Base-by-base conservation (phyloP, 2,113 vertebrate species). In the Nannobrachium achirus region DNA sequence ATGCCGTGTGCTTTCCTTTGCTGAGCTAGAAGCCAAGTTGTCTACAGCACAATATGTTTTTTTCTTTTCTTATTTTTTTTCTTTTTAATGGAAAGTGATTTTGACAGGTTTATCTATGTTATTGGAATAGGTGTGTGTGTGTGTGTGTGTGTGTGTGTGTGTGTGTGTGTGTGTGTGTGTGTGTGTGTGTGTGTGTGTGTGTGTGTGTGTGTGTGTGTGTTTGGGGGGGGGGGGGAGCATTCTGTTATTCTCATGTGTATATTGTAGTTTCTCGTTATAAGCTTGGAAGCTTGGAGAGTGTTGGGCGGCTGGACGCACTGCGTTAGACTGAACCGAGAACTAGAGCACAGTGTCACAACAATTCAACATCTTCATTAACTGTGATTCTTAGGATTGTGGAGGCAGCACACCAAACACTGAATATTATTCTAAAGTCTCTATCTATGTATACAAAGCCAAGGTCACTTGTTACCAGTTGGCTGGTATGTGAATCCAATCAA, bases 281-380 rank as follows among this genome's bases (percentile, higher is more conserved):
- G 64, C 51, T 63, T 57, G 64, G 33, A 11, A 7, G 42, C 67
- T 67, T 62, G 10, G n/a, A n/a, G n/a, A n/a, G 25, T 60, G 42
- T n/a, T 63, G 66, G 53, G 45, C 45, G 70, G 56, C 51, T 45
- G 42, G 20, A n/a, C 20, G 1, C 71, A 25, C 15, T 39, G 61
- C 38, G 53, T 14, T 48, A 73, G n/a, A 66, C 66, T 6, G 63
- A 63, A 55, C 64, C 46, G 40, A 75, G 48, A 74, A 46, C 62
- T 57, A 41, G 57, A 89, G 66, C 40, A 53, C 1, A 3, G 13
- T 78, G 86, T 88, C 78, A 79, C 65, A 75, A 82, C 59, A 19
- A 8, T 71, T 89, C 66, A 79, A 19, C 14, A 56, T 86, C 75
- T 63, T 69, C 44, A 80, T 85, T 81, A n/a, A 84, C 15, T 13